A percentile compares a stretch with the other conserved stretches of the same genome.
These are phyloP conservation scores for Mya arenaria DNA, from an alignment of 1,140 invertebrate species.

Conservation along the genomic window DNA sequence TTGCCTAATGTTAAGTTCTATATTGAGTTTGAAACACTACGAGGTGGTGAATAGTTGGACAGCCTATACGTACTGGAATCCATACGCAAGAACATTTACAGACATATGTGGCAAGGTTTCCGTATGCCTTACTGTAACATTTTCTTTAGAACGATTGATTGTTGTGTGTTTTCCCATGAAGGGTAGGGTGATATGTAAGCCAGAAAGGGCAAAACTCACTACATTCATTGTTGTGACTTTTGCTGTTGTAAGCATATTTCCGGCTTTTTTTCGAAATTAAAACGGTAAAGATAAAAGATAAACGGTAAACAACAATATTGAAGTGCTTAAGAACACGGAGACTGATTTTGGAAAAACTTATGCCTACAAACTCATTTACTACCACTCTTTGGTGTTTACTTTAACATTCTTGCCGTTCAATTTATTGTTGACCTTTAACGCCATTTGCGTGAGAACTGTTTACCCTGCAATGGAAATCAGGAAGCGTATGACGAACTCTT, in stretches of 20 bases:
- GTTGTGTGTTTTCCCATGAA: constrained; percentile 89
- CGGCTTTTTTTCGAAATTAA: constrained; percentile 65
- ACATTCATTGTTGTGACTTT: constrained; percentile 47
- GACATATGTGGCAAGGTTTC: constrained; percentile 86
- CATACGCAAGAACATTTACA: constrained; percentile 84
- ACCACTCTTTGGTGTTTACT: constrained; percentile 85
- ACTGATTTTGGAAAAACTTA: constrained; percentile 79
- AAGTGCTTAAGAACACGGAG: background rate
- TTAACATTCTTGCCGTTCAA: constrained; percentile 87
- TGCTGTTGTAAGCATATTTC: constrained; percentile 56
- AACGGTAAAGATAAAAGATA: constrained; percentile 23
- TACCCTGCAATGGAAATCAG: constrained; percentile 83
- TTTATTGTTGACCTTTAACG: constrained; percentile 87
- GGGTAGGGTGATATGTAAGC: constrained; percentile 86
- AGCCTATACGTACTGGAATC: constrained; percentile 67
- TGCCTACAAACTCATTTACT: constrained; percentile 85
- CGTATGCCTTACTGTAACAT: constrained; percentile 89
- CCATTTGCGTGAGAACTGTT: constrained; percentile 86
- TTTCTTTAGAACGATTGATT: constrained; percentile 89
- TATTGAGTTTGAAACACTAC: constrained; percentile 86
- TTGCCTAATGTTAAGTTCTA: constrained; percentile 85
- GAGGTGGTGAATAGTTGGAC: constrained; percentile 82
- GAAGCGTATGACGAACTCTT: constrained; percentile 83
- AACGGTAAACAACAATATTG: background rate
- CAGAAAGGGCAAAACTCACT: constrained; percentile 70